Evolutionary conservation across 2,888 invertebrate species (phyloP).

Genomic region (Stenolophus ochropezus): DNA sequence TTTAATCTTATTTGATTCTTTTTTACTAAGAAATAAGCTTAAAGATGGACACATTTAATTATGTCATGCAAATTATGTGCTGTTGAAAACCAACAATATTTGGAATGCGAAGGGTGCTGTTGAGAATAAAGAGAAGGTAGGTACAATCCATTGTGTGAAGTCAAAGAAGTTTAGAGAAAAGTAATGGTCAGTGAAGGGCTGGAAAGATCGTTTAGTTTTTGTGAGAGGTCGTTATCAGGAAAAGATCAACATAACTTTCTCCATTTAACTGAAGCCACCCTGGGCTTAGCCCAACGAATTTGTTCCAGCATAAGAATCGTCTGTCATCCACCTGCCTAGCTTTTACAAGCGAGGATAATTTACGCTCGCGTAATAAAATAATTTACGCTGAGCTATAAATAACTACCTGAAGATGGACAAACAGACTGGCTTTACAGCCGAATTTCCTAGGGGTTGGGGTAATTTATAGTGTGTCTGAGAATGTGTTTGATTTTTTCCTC

Average conservation of each 20-base stretch:
- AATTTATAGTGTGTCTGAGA: constrained; percentile 48
- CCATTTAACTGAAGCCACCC: constrained; percentile 36
- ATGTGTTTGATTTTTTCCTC: constrained; percentile 52
- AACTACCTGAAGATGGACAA: constrained; percentile 63
- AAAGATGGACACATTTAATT: no score
- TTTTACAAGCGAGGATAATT: constrained; percentile 68
- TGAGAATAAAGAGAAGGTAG: no score
- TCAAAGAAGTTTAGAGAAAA: background rate
- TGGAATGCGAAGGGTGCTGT: no score
- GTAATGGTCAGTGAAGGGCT: constrained; percentile 20
- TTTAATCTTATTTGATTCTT: no score
- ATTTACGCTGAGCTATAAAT: constrained; percentile 69
- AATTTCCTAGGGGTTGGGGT: constrained; percentile 9
- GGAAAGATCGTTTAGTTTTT: constrained; percentile 17
- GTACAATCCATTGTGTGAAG: background rate
- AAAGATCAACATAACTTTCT: constrained; percentile 45
- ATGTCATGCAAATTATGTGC: no score
- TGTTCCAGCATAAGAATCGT: constrained; percentile 27
- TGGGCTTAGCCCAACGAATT: background rate
- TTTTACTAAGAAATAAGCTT: no score
- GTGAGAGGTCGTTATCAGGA: constrained; percentile 29
- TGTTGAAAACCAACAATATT: no score
- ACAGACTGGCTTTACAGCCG: constrained; percentile 36
- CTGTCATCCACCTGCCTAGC: constrained; percentile 50
- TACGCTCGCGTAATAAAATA: constrained; percentile 69